Evolutionary conservation across 2,888 invertebrate species (phyloP).

Genomic region (Metalampra italica): DNA sequence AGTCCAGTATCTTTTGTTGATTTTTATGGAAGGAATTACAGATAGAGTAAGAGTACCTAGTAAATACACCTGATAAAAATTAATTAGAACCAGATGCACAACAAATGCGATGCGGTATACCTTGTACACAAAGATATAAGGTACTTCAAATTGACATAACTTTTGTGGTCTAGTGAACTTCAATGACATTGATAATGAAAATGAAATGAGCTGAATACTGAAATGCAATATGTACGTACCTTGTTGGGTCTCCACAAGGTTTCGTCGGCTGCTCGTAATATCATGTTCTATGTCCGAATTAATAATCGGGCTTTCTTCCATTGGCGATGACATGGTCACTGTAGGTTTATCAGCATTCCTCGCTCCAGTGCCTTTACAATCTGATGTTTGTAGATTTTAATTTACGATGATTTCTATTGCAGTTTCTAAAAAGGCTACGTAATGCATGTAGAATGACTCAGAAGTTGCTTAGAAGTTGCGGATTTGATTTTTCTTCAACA

Average conservation of each 20-base stretch:
- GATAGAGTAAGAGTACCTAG: too few species aligned
- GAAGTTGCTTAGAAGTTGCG: background rate
- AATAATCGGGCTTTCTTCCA: slow-evolving; percentile 66
- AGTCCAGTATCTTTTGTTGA: too few species aligned
- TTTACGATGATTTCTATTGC: background rate
- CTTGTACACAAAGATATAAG: too few species aligned
- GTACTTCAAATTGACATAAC: too few species aligned
- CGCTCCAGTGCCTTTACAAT: slow-evolving; percentile 8
- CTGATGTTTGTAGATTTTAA: background rate
- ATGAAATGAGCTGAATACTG: background rate
- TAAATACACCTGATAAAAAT: too few species aligned
- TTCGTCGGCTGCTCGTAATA: slow-evolving; percentile 56
- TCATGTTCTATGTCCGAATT: slow-evolving; percentile 67
- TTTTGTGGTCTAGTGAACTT: background rate
- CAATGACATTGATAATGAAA: slow-evolving; percentile 5
- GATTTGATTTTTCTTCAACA: background rate
- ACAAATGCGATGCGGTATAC: too few species aligned
- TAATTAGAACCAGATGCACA: too few species aligned
- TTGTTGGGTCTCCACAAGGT: slow-evolving; percentile 50
- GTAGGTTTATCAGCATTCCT: slow-evolving; percentile 16
- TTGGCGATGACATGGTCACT: slow-evolving; percentile 51
- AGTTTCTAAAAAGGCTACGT: background rate
- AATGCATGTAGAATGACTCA: slow-evolving; percentile 7
- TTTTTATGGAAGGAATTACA: too few species aligned
- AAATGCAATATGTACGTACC: slow-evolving; percentile 29